Evolutionary conservation across 2,888 invertebrate species (phyloP), one percentile per base, ranked within the genome.

Genomic region (Perithous albicinctus): DNA sequence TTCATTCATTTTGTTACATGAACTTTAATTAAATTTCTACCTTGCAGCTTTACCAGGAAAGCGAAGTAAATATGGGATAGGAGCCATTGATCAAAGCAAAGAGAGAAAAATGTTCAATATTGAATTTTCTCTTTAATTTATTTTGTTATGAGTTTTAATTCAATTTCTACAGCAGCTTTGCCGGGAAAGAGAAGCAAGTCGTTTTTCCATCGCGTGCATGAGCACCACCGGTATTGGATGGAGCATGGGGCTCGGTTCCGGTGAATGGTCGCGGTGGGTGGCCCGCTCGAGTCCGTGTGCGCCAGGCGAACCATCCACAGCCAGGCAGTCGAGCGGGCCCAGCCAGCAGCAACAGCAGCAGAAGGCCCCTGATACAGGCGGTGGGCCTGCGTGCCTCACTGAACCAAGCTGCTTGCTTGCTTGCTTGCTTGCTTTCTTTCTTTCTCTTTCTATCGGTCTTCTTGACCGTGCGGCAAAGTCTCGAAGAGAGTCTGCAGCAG

Each of bases 281-380:
- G 93, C 91, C 92, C 90, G 90, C 89, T 90, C 89, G 87, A 87
- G 88, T 90, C 89, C 87, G 90, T 93, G 93, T 94, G 94, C 94
- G 94, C 94, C 94, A 94, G n/a, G 93, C 93, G 93, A 91, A 92
- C 92, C 63, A 38, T 63, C 63, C 63, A n/a, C n/a, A 92, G 92
- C 92, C 92, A 94, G 94, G 92, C 93, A 85, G 76, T 78, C 80
- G 78, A 84, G 89, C 89, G 88, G 94, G 92, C 93, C 92, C 93
- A 93, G 93, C 93, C 93, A 93, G 32, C 70, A 69, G 56, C 73
- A 74, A n/a, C 67, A 72, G 59, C 78, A 70, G 64, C 78, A 75
- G 78, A 61, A 63, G 77, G 63, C 43, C 51, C n/a, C 66, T 38
- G 74, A 51, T 54, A 64, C 48, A 74, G n/a, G 77, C 86, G 82